phyloP scores from a whole-genome alignment of 23 tunicate species.

The Corella eumyota region DNA sequence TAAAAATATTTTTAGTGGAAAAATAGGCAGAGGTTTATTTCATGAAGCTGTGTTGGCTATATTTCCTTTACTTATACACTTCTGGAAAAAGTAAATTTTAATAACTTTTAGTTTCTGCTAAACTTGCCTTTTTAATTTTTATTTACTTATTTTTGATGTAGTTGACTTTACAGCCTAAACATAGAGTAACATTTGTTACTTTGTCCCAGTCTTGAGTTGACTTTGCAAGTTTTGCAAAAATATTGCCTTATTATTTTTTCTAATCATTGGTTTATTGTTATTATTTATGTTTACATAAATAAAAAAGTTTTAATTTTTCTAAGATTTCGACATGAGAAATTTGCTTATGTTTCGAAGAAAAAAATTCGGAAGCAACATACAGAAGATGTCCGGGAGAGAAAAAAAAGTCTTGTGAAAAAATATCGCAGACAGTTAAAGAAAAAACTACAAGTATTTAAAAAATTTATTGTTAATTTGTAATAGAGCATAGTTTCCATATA shows the following conservation, averaged over 20 bases:
- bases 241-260: no score
- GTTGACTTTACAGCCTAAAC: neutral
- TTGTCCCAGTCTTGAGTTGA: neutral
- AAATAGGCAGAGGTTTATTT: constrained; percentile 27
- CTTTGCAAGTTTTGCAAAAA: no score
- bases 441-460: constrained; percentile 1
- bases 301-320: neutral
- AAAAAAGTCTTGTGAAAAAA: constrained; percentile 1
- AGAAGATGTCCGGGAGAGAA: constrained; percentile 12
- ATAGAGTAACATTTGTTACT: no score
- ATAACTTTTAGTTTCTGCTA: neutral
- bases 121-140: neutral
- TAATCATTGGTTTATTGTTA: no score
- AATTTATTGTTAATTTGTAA: no score
- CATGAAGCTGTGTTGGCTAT: constrained; percentile 33
- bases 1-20: constrained; percentile 2
- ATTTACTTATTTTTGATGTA: neutral
- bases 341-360: constrained; percentile 28
- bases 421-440: neutral
- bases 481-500: no score
- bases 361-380: constrained; percentile 7
- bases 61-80: constrained; percentile 46
- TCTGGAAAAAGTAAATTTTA: constrained; percentile 39
- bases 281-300: no score
- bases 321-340: constrained; percentile 29